Evolutionary conservation across 2,797 vertebrate genomes (phyloP).

Genomic region (Monodelphis domestica): DNA sequence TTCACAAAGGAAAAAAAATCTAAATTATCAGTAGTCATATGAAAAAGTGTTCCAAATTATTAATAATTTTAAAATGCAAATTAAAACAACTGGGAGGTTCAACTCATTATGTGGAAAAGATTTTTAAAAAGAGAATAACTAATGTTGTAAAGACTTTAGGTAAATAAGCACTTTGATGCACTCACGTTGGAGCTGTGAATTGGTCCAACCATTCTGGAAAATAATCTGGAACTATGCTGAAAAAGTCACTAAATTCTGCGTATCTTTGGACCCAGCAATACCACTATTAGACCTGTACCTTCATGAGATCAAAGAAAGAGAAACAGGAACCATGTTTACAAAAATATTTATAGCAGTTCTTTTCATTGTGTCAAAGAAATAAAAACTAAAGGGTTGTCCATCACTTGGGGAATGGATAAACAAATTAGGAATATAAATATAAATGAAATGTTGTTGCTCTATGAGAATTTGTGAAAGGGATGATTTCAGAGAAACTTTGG

Average conservation of each 20-base stretch:
- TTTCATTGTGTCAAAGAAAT: background rate
- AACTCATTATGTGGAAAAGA: no score
- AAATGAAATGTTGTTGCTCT: background rate
- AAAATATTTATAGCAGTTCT: background rate
- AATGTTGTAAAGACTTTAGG: background rate
- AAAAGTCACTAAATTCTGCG: background rate
- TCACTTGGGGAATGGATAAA: background rate
- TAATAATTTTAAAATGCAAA: background rate
- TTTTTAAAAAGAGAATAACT: background rate
- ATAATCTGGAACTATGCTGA: background rate
- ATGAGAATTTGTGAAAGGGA: background rate
- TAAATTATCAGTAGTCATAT: background rate
- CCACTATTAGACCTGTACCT: background rate
- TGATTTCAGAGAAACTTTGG: background rate
- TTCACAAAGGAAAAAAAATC: background rate
- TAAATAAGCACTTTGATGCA: background rate
- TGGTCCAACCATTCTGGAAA: background rate
- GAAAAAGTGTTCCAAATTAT: background rate
- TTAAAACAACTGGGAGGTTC: background rate
- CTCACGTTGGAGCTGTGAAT: background rate
- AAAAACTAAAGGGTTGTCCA: background rate
- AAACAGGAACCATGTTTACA: background rate
- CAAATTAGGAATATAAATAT: background rate
- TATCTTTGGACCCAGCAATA: background rate
- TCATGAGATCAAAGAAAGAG: background rate